Conservation (phyloP, 2,113 vertebrate species). For the Theristicus caerulescens region DNA sequence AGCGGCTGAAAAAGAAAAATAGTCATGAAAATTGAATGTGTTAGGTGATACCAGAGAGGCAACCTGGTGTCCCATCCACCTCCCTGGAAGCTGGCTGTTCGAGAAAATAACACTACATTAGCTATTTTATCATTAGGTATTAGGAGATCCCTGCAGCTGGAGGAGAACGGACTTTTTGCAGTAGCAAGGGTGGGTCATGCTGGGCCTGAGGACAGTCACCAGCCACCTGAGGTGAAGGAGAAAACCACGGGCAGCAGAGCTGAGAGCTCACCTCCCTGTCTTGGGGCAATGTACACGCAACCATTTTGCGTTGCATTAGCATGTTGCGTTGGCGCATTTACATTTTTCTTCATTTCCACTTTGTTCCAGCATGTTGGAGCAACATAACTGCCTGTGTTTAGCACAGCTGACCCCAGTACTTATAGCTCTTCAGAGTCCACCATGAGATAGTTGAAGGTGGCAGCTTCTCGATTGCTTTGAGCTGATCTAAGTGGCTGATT, state of each 20-base stretch:
- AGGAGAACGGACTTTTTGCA: background rate
- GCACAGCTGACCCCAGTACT: background rate
- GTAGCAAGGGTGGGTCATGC: background rate
- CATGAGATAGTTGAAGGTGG: background rate
- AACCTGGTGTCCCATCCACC: background rate
- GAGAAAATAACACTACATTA: background rate
- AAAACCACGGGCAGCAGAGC: background rate
- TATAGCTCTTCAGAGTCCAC: background rate
- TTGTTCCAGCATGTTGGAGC: background rate
- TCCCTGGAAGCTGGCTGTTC: background rate
- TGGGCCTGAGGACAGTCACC: background rate
- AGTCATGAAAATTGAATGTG: background rate
- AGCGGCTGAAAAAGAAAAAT: background rate
- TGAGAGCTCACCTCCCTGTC: background rate
- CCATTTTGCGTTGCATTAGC: rapidly evolving
- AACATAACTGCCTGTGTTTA: background rate
- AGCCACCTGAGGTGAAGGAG: background rate
- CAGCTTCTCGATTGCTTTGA: background rate
- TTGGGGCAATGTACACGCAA: too few relatives aligned
- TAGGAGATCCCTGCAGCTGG: background rate
- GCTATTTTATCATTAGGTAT: background rate
- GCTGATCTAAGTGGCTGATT: background rate
- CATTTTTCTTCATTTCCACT: background rate
- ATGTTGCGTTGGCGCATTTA: background rate
- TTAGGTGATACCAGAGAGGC: background rate